phyloP scores from a whole-genome alignment of 2,797 vertebrate genomes.

The Paramormyrops hopkinsi region DNA sequence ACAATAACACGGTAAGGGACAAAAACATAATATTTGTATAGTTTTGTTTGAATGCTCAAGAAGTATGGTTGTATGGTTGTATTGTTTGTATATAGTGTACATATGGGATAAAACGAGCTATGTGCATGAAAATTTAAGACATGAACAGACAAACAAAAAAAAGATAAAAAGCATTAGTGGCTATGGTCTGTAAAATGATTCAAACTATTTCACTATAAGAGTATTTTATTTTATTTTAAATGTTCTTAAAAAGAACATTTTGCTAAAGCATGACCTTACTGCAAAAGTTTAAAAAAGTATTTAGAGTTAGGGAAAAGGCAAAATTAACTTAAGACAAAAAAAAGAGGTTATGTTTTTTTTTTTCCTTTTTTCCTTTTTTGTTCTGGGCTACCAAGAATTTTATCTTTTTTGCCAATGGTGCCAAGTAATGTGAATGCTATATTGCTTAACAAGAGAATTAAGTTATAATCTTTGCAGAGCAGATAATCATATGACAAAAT shows the following conservation, averaged over 20 bases:
- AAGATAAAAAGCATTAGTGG: constrained; percentile 93
- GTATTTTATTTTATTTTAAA: constrained; percentile 99
- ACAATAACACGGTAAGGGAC: constrained; percentile 93
- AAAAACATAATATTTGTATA: constrained; percentile 99
- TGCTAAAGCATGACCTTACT: constrained; percentile 99
- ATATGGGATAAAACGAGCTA: constrained; percentile 93
- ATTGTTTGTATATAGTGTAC: constrained; percentile 99
- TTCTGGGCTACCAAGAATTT: constrained; percentile 92
- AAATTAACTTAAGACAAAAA: constrained; percentile 79
- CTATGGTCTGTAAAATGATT: constrained; percentile 99
- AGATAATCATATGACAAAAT: constrained; percentile 84
- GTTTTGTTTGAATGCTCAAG: constrained; percentile 98
- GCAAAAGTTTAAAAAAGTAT: constrained; percentile 81
- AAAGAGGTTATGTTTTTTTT: constrained; percentile 89
- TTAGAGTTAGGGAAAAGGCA: constrained; percentile 95
- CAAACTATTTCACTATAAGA: constrained; percentile 99
- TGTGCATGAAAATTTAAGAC: constrained; percentile 86
- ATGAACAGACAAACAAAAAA: constrained; percentile 91
- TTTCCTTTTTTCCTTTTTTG: constrained; percentile 46
- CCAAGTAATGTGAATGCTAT: constrained; percentile 98
- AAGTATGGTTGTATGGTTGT: constrained; percentile 82
- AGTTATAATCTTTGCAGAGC: constrained; percentile 86
- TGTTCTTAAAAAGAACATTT: constrained; percentile 99
- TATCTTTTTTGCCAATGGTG: constrained; percentile 88
- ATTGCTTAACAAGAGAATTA: constrained; percentile 82